phyloP scores from a whole-genome alignment of 2,888 invertebrate species.

The Formica aserva region DNA sequence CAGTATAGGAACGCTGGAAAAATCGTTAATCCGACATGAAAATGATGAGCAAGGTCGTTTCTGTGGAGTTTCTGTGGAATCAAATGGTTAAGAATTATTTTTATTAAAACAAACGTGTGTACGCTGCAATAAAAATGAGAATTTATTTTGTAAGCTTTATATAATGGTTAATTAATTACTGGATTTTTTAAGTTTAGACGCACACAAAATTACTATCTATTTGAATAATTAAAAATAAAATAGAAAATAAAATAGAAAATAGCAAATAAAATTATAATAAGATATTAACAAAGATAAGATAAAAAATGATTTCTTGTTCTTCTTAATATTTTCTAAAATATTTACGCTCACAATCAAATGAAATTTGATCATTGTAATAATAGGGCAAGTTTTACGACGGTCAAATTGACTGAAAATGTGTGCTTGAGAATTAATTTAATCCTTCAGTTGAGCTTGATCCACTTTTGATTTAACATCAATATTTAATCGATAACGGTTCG shows the following conservation, averaged over 20 bases:
- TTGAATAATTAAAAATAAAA: not conserved
- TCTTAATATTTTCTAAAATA: constrained; percentile 8
- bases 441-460: constrained; percentile 14
- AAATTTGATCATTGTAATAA: constrained; percentile 15
- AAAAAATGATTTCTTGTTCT: not conserved
- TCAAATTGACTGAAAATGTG: constrained; percentile 33
- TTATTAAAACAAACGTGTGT: not conserved
- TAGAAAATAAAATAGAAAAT: not conserved
- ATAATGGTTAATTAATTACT: not conserved
- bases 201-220: no score
- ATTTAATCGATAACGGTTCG: constrained; percentile 40
- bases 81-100: not conserved
- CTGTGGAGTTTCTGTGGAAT: not conserved
- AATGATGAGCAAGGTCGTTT: not conserved
- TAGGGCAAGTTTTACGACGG: constrained; percentile 24
- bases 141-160: not conserved
- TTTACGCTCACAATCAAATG: not conserved
- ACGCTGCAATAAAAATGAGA: not conserved
- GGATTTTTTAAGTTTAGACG: not conserved
- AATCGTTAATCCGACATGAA: not conserved
- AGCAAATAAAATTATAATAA: not conserved
- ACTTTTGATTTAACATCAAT: constrained; percentile 42
- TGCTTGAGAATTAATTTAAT: constrained; percentile 34
- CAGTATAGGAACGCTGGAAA: not conserved
- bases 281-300: not conserved